Conservation (phyloP, 2,113 vertebrate species). For the Herpailurus yagouaroundi region DNA sequence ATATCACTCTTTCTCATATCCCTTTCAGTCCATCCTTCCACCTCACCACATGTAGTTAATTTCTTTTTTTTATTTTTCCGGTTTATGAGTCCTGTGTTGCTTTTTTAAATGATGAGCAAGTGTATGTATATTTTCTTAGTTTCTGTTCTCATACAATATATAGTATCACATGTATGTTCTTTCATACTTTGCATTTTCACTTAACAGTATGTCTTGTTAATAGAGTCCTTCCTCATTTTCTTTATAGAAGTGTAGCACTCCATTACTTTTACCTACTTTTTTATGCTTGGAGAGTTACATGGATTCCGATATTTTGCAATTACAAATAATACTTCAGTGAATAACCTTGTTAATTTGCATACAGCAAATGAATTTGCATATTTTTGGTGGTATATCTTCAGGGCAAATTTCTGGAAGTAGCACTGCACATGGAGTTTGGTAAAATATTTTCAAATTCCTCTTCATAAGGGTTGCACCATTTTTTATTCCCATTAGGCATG, state of each 20-base stretch:
- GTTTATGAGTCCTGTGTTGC: not conserved
- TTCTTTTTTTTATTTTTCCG: not conserved
- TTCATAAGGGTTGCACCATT: not conserved
- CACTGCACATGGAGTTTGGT: not conserved
- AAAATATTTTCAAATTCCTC: not conserved
- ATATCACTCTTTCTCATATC: not conserved
- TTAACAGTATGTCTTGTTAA: not conserved
- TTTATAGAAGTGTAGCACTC: not conserved
- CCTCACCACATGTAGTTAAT: not conserved
- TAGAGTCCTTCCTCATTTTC: not conserved
- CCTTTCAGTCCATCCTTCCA: fast-evolving
- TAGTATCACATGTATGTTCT: not conserved
- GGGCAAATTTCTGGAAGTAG: not conserved
- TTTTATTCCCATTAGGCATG: not conserved
- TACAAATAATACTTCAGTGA: not conserved
- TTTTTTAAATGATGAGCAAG: not conserved
- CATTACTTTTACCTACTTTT: not conserved
- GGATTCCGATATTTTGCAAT: not conserved
- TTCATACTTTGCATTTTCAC: not conserved
- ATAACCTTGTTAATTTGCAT: not conserved
- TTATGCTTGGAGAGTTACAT: not conserved
- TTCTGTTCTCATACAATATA: not conserved
- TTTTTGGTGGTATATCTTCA: not conserved
- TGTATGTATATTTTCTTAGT: not conserved
- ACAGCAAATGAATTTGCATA: not conserved